Percentiles rank a stretch among this genome's conserved stretches.
Evolutionary conservation across 2,797 vertebrate species (phyloP).

Genomic region (Scleropages formosus): DNA sequence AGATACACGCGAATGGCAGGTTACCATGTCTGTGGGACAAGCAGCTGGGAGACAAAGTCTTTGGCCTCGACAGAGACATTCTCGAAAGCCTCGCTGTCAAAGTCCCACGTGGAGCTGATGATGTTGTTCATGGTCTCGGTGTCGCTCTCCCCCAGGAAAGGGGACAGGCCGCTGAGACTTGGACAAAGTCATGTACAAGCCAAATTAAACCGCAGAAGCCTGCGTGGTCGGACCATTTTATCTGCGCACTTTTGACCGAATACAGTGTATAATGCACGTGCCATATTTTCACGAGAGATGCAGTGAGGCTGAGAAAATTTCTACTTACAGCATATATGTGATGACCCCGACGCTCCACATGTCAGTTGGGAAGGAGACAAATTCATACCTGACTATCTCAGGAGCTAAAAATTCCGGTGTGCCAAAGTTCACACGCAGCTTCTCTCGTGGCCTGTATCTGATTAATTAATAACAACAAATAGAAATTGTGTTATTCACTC

Average conservation of each 20-base stretch:
- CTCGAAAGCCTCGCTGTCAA: slow-evolving; percentile 82
- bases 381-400: slow-evolving; percentile 86
- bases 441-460: slow-evolving; percentile 83
- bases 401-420: slow-evolving; percentile 85
- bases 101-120: slow-evolving; percentile 80
- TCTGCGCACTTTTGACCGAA: no score
- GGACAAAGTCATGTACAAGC: no score
- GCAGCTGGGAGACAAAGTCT: slow-evolving; percentile 77
- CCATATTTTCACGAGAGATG: background rate
- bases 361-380: slow-evolving; percentile 83
- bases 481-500: no score
- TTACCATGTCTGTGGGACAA: slow-evolving; percentile 81
- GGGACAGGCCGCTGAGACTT: slow-evolving; percentile 82
- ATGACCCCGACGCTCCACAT: slow-evolving; percentile 80
- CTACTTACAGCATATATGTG: slow-evolving; percentile 30
- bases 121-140: slow-evolving; percentile 86
- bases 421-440: slow-evolving; percentile 84
- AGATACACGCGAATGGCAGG: background rate
- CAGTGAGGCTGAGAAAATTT: no score
- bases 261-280: no score
- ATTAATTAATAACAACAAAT: background rate
- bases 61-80: slow-evolving; percentile 79
- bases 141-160: slow-evolving; percentile 82
- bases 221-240: no score
- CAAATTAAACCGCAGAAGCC: no score